Evolutionary conservation across 2,113 vertebrate species (phyloP).

Genomic region (Oxyruncus cristatus): DNA sequence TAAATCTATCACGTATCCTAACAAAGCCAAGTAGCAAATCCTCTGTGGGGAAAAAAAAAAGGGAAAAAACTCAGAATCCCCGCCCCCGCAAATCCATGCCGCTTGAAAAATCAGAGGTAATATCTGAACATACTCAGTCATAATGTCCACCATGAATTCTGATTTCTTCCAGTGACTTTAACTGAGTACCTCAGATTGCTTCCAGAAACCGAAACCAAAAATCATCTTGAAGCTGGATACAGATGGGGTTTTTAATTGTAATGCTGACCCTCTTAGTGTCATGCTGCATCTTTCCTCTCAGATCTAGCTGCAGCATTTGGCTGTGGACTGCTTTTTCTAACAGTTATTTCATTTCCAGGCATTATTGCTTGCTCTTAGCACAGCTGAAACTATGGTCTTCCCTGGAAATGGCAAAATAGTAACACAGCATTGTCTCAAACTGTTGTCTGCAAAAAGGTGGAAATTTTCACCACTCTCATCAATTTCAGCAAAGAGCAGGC

Average conservation of each 20-base stretch:
- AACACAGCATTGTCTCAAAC: background rate
- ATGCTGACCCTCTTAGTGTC: background rate
- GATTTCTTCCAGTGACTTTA: background rate
- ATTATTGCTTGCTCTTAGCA: background rate
- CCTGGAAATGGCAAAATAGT: background rate
- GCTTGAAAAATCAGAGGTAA: background rate
- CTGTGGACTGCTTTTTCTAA: background rate
- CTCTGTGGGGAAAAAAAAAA: rapidly evolving
- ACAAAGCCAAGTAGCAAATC: background rate
- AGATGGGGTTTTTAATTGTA: background rate
- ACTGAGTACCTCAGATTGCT: background rate
- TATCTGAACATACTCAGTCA: background rate
- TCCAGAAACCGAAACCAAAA: rapidly evolving
- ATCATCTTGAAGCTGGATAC: background rate
- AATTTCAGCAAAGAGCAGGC: background rate
- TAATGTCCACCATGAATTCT: background rate
- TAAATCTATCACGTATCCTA: background rate
- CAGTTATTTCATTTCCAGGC: background rate
- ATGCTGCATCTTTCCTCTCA: background rate
- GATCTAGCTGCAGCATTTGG: background rate
- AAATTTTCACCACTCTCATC: background rate
- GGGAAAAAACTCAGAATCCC: background rate
- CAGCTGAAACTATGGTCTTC: background rate
- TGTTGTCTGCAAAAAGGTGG: background rate
- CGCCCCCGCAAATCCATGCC: background rate